Conservation (phyloP, 2,797 vertebrate species). For the Poecilia picta region DNA sequence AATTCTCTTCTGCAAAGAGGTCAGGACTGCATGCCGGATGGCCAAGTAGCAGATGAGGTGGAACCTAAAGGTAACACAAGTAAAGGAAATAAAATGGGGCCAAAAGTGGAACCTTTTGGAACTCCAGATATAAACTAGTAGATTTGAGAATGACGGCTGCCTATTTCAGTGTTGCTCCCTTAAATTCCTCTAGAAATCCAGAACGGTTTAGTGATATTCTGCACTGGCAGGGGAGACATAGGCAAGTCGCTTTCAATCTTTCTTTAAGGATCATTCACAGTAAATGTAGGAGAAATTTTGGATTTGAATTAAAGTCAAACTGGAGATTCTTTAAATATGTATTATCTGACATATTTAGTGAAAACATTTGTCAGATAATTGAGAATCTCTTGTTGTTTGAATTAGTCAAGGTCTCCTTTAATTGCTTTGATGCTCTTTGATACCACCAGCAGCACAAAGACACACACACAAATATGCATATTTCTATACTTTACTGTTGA, state of each 20-base stretch:
- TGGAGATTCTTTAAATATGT: background rate
- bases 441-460: background rate
- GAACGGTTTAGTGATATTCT: background rate
- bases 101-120: background rate
- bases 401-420: background rate
- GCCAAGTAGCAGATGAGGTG: background rate
- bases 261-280: background rate
- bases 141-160: background rate
- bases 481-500: background rate
- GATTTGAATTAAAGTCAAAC: background rate
- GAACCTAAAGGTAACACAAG: background rate
- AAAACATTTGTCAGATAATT: background rate
- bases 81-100: background rate
- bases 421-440: background rate
- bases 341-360: background rate
- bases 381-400: background rate
- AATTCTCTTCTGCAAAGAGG: background rate
- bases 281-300: background rate
- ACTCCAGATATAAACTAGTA: background rate
- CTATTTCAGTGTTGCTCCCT: background rate
- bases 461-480: background rate
- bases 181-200: background rate
- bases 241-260: background rate
- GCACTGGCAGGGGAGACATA: background rate
- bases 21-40: background rate